A percentile compares a stretch with the other conserved stretches of the same genome.
phyloP scores from a whole-genome alignment of 2,113 vertebrate species.

The Cynocephalus volans region DNA sequence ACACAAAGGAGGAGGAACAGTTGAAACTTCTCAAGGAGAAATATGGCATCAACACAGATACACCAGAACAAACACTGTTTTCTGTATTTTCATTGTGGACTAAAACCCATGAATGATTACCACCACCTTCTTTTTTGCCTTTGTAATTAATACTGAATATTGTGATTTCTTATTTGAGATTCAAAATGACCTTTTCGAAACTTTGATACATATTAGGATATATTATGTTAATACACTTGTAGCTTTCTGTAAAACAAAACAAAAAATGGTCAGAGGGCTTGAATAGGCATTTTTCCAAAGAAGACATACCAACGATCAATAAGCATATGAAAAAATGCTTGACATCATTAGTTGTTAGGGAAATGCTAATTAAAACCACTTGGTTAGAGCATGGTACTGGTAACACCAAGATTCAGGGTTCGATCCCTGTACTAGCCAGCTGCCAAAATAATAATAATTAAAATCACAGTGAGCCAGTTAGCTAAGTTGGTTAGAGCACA shows the following conservation, averaged over 20 bases:
- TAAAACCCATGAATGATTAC: background rate
- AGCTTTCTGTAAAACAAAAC: slow-evolving; percentile 59
- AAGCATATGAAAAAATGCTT: too few species aligned
- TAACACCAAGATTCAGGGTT: too few species aligned
- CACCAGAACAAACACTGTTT: slow-evolving; percentile 93
- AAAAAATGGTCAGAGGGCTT: too few species aligned
- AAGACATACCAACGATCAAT: too few species aligned
- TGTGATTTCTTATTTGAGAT: slow-evolving; percentile 57
- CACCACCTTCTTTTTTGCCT: background rate
- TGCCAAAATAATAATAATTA: too few species aligned
- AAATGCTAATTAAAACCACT: background rate
- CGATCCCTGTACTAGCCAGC: too few species aligned
- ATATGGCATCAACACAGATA: slow-evolving; percentile 99
- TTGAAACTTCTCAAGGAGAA: slow-evolving; percentile 99
- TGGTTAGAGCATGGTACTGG: too few species aligned
- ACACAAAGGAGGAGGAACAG: slow-evolving; percentile 99
- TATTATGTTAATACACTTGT: slow-evolving; percentile 75
- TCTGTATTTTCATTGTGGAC: slow-evolving; percentile 56
- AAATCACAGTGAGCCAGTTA: too few species aligned
- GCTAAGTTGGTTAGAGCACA: too few species aligned
- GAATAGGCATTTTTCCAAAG: too few species aligned
- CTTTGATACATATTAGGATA: slow-evolving; percentile 48
- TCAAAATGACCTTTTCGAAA: slow-evolving; percentile 52
- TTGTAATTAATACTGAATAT: slow-evolving; percentile 57
- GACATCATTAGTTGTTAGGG: too few species aligned